phyloP scores from a whole-genome alignment of 2,888 invertebrate genomes.

The Harmothoe impar region DNA sequence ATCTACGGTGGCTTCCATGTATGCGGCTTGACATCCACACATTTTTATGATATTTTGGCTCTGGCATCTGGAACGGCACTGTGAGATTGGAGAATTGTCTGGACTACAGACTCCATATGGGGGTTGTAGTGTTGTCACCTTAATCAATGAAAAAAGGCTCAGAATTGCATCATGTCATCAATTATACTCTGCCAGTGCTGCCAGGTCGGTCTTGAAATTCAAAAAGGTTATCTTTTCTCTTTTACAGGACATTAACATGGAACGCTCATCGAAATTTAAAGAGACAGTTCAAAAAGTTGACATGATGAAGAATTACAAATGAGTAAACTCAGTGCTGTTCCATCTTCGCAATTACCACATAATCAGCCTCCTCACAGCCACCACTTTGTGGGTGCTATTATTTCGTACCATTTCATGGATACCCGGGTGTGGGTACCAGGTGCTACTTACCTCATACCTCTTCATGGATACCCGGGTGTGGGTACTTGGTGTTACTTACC shows the following conservation, averaged over 20 bases:
- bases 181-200: too few species aligned
- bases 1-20: slow-evolving; percentile 20
- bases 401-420: slow-evolving; percentile 63
- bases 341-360: background rate
- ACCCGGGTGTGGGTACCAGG: slow-evolving; percentile 64
- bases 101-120: slow-evolving; percentile 67
- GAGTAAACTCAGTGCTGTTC: too few species aligned
- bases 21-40: slow-evolving; percentile 64
- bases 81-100: slow-evolving; percentile 62
- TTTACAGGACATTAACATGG: too few species aligned
- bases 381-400: background rate
- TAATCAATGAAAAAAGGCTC: background rate
- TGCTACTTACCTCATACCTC: background rate
- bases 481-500: slow-evolving; percentile 5
- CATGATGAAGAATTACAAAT: too few species aligned
- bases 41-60: slow-evolving; percentile 26
- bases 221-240: too few species aligned
- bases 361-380: too few species aligned
- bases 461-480: too few species aligned
- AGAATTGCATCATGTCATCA: too few species aligned
- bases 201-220: too few species aligned
- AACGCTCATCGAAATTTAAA: too few species aligned
- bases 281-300: too few species aligned
- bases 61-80: slow-evolving; percentile 63
- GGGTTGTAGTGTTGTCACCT: slow-evolving; percentile 46